Percentiles rank a stretch among this genome's conserved stretches.
Evolutionary conservation across 2,113 vertebrate genomes (phyloP).

Genomic region (human): DNA sequence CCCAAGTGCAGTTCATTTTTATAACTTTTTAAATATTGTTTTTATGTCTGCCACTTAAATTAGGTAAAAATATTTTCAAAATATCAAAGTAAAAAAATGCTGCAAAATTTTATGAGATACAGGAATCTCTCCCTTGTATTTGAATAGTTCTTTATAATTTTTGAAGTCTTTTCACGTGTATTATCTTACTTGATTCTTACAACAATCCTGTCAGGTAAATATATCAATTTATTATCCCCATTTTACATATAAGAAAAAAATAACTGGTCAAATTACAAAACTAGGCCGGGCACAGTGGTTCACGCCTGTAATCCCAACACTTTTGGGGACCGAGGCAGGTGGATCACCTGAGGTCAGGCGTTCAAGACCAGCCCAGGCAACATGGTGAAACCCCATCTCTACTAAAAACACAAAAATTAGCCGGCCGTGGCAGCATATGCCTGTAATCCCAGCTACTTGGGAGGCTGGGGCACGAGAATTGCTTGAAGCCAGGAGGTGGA

Average conservation of each 20-base stretch:
- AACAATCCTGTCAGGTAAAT: not conserved
- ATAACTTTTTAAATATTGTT: not conserved
- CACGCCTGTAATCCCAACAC: no score
- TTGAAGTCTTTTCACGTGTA: not conserved
- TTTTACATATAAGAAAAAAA: conserved; percentile 16
- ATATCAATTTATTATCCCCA: not conserved
- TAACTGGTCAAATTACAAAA: not conserved
- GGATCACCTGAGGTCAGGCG: no score
- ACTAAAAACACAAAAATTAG: no score
- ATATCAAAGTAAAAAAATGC: conserved; percentile 34
- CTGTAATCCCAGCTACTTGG: no score
- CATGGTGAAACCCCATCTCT: no score
- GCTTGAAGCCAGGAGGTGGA: no score
- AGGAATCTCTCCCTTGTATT: conserved; percentile 4
- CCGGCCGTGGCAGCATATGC: no score
- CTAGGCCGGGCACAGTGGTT: not conserved
- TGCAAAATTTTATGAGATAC: not conserved
- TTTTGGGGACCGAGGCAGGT: no score
- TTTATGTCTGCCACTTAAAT: not conserved
- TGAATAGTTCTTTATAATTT: conserved; percentile 34
- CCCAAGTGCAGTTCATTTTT: not conserved
- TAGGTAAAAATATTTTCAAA: conserved; percentile 39
- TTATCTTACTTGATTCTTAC: not conserved
- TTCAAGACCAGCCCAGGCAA: no score
- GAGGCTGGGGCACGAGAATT: no score